Base-by-base conservation (phyloP, 2,888 invertebrate species). In the Cheilosia variabilis region DNA sequence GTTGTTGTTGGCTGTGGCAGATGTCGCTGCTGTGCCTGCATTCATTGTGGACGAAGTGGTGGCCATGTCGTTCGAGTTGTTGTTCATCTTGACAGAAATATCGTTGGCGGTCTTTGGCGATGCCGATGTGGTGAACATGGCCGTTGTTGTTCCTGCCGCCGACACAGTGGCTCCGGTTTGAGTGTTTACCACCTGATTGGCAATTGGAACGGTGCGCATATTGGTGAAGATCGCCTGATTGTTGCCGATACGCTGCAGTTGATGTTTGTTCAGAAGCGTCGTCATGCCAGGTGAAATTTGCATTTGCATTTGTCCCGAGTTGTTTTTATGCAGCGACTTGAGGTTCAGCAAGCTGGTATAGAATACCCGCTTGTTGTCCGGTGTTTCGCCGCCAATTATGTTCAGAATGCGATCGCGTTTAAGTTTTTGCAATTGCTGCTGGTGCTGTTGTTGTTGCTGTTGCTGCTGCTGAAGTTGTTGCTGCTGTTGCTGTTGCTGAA, bases 271-370 rank as follows among this genome's bases (percentile, higher is more conserved):
- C 6, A 91, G 89, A 31, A 91, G 81, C 60, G 91, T 89, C 52
- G 91, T 89, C 24, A 90, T 91, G 2, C 89, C 89, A 0, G 91
- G 88, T 19, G 90, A 89, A 45, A 91, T 88, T 65, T 91, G 91
- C 91, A 91, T 91, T 87, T 91, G 91, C 79, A 87, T 82, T 87
- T 90, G 91, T 2, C 91, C 91, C 24, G 90, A 88, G 81, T 91
- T 91, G 83, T 92, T 91, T 88, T 92, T 91, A 63, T 91, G 91
- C 73, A 92, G 62, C 7, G 90, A 90, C 69, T 92, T 91, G 24
- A 92, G 89, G 60, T 92, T 92, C 66, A 92, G 65, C 65, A 92
- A 82, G 68, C 91, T 92, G 17, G 92, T 92, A 82, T 92, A 92
- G 19, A 92, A 88, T 13, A 92, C 91, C 3, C 92, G 90, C 72